Evolutionary conservation across 1,140 invertebrate genomes (phyloP).

Genomic region (Diorhabda elongata): DNA sequence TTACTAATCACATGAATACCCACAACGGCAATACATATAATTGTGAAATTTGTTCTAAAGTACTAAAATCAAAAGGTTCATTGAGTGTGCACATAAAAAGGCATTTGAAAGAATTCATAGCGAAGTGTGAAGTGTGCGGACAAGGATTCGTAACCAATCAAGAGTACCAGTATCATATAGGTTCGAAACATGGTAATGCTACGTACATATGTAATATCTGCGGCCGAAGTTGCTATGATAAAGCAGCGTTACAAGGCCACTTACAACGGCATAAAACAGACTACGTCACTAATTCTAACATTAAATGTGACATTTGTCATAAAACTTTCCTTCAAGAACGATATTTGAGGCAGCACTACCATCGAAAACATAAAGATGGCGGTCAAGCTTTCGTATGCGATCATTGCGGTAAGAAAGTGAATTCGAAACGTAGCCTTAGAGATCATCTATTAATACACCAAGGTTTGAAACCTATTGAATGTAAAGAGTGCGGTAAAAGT

Average conservation of each 20-base stretch:
- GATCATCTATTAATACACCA: slow-evolving; percentile 38
- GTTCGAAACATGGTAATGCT: slow-evolving; percentile 34
- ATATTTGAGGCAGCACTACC: slow-evolving; percentile 33
- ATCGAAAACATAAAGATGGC: slow-evolving; percentile 34
- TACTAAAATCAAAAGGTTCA: slow-evolving; percentile 64
- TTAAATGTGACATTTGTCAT: slow-evolving; percentile 49
- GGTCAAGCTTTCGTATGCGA: slow-evolving; percentile 36
- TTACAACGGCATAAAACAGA: slow-evolving; percentile 31
- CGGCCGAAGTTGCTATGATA: slow-evolving; percentile 35
- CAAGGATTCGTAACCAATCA: slow-evolving; percentile 40
- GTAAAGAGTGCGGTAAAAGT: slow-evolving; percentile 35
- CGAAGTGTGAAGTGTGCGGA: slow-evolving; percentile 35
- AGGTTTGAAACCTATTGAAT: slow-evolving; percentile 40
- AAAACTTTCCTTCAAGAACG: slow-evolving; percentile 43
- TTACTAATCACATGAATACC: slow-evolving; percentile 52
- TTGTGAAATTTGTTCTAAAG: slow-evolving; percentile 49
- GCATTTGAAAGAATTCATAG: slow-evolving; percentile 53
- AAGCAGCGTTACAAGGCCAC: slow-evolving; percentile 33
- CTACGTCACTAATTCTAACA: slow-evolving; percentile 44
- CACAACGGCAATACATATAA: slow-evolving; percentile 36
- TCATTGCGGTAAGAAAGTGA: slow-evolving; percentile 36
- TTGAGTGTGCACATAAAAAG: slow-evolving; percentile 62
- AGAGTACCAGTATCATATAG: slow-evolving; percentile 37
- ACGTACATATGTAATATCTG: slow-evolving; percentile 39
- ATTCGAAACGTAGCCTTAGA: slow-evolving; percentile 32